These are phyloP conservation scores for Tupaia tana DNA, from an alignment of 2,113 vertebrate species.

Conservation along the genomic window DNA sequence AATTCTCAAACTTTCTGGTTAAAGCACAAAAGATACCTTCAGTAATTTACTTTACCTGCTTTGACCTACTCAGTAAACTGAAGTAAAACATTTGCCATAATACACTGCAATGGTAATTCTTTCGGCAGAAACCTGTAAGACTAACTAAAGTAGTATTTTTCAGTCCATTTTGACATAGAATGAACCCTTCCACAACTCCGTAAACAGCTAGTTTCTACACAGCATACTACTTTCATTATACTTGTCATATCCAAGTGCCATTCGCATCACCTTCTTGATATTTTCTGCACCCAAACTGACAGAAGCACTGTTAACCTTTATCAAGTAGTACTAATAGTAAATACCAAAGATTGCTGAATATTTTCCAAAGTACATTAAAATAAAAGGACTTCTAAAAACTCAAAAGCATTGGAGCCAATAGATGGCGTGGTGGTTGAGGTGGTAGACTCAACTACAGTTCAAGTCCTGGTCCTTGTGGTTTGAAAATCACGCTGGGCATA, in stretches of 20 bases:
- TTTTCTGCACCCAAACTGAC: slow-evolving; percentile 41
- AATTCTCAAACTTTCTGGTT: neutral
- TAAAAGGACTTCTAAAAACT: slow-evolving; percentile 3
- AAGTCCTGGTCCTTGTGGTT: too few species aligned
- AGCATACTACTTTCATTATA: neutral
- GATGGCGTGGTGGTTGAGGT: too few species aligned
- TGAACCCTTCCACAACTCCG: neutral
- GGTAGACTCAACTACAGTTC: too few species aligned
- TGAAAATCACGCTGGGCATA: too few species aligned
- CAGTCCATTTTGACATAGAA: neutral
- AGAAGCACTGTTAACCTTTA: slow-evolving; percentile 28
- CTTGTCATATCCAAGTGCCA: neutral
- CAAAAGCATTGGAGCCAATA: too few species aligned
- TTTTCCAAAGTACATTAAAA: slow-evolving; percentile 40
- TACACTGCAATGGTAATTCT: neutral
- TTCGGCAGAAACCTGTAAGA: slow-evolving; percentile 4
- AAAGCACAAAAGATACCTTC: neutral
- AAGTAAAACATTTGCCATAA: neutral
- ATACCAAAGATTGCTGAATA: neutral
- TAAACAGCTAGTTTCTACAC: neutral
- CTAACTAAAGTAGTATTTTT: slow-evolving; percentile 24
- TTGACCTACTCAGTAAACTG: slow-evolving; percentile 16
- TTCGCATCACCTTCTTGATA: neutral
- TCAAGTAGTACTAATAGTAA: slow-evolving; percentile 16
- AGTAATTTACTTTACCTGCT: neutral